Conservation (phyloP, 2,113 vertebrate genomes). For the Rhombomys opimus region DNA sequence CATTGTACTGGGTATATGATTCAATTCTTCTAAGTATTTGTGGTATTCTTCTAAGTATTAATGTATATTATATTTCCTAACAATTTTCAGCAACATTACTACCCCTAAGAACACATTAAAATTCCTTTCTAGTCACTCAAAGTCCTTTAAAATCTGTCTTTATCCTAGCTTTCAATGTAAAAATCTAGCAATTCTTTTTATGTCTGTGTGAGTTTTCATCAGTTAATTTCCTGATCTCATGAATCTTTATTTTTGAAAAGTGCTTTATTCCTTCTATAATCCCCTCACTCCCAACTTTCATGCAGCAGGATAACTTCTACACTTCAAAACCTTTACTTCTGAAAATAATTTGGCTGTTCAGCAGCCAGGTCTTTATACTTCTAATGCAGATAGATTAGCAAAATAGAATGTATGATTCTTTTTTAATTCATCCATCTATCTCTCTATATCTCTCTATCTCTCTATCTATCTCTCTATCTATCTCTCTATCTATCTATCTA, state of each 20-base stretch:
- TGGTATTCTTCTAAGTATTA: neutral
- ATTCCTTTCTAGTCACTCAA: neutral
- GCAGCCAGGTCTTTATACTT: neutral
- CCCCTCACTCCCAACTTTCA: neutral
- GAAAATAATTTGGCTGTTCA: neutral
- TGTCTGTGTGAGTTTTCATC: neutral
- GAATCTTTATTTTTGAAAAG: neutral
- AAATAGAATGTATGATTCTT: neutral
- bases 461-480: too few relatives aligned
- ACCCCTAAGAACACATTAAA: neutral
- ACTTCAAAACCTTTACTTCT: neutral
- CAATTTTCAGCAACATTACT: neutral
- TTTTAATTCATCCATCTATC: too few relatives aligned
- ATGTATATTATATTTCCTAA: neutral
- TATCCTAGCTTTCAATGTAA: slow-evolving; percentile 6
- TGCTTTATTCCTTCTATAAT: neutral
- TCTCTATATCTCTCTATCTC: too few relatives aligned
- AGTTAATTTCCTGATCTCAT: neutral
- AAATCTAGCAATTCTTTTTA: neutral
- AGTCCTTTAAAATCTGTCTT: slow-evolving; percentile 51
- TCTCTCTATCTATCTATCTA: too few relatives aligned
- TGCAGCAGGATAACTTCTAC: neutral
- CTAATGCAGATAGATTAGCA: neutral
- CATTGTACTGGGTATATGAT: neutral
- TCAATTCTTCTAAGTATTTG: neutral